phyloP scores from a whole-genome alignment of 1,140 invertebrate species.

The Argopecten irradians region DNA sequence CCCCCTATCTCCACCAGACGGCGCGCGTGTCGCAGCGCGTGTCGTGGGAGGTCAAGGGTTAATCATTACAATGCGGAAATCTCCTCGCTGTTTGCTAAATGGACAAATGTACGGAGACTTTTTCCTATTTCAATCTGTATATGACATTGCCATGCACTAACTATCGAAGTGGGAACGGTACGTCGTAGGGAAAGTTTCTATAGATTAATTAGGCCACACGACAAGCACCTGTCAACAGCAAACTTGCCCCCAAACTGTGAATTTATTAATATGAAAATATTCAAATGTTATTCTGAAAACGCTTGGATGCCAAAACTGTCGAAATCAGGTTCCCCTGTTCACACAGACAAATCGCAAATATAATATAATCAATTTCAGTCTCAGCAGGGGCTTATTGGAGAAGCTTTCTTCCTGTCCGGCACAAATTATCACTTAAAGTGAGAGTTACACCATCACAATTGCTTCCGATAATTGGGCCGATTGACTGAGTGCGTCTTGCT shows the following conservation, averaged over 20 bases:
- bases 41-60: constrained; percentile 1
- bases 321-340: constrained; percentile 9
- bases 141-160: background rate
- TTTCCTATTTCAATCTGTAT: constrained; percentile 22
- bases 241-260: constrained; percentile 7
- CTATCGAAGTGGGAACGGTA: background rate
- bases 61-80: background rate
- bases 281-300: constrained; percentile 18
- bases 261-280: constrained; percentile 20
- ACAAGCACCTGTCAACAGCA: constrained; percentile 13
- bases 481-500: constrained; percentile 20
- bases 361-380: constrained; percentile 15
- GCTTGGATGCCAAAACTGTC: constrained; percentile 20
- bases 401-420: constrained; percentile 20
- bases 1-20: background rate
- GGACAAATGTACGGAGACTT: constrained; percentile 15
- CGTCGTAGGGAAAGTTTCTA: background rate
- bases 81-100: background rate
- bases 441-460: constrained; percentile 14
- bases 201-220: constrained; percentile 2
- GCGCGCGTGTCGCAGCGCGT: background rate
- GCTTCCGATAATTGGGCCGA: background rate
- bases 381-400: background rate
- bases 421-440: constrained; percentile 23
- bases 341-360: constrained; percentile 13